A percentile compares a stretch with the other conserved stretches of the same genome.
These are phyloP conservation scores for Geopemphigus sp. DNA, from an alignment of 1,140 invertebrate genomes.

Conservation along the genomic window DNA sequence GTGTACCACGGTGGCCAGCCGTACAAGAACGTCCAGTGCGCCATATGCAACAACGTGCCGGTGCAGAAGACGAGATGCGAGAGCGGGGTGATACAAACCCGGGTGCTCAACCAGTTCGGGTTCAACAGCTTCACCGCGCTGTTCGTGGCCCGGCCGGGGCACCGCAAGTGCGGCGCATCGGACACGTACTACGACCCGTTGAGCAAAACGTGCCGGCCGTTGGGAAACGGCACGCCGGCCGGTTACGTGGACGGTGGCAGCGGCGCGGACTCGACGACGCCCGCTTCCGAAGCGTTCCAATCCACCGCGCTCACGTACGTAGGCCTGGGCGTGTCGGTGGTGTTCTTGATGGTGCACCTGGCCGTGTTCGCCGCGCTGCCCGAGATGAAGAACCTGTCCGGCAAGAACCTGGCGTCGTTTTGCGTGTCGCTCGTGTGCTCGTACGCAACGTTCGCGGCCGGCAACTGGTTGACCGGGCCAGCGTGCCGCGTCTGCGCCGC, in stretches of 20 bases:
- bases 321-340: constrained; percentile 58
- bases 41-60: constrained; percentile 59
- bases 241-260: constrained; percentile 41
- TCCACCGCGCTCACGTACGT: constrained; percentile 58
- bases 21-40: constrained; percentile 63
- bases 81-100: constrained; percentile 45
- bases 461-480: constrained; percentile 53
- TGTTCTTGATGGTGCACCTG: constrained; percentile 59
- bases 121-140: constrained; percentile 49
- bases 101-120: constrained; percentile 56
- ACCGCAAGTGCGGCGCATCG: not conserved
- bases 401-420: constrained; percentile 60
- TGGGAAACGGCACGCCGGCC: constrained; percentile 51
- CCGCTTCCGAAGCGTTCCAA: constrained; percentile 46
- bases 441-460: constrained; percentile 58
- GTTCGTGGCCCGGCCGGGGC: not conserved
- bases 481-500: constrained; percentile 57
- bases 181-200: constrained; percentile 60
- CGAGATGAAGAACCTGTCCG: constrained; percentile 60
- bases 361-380: constrained; percentile 57
- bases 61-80: constrained; percentile 56
- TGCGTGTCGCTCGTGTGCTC: constrained; percentile 58
- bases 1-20: constrained; percentile 55
- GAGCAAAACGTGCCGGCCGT: constrained; percentile 57
- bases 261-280: not conserved